Conservation (phyloP, 2,888 invertebrate genomes). For the Criorhina ranunculi region DNA sequence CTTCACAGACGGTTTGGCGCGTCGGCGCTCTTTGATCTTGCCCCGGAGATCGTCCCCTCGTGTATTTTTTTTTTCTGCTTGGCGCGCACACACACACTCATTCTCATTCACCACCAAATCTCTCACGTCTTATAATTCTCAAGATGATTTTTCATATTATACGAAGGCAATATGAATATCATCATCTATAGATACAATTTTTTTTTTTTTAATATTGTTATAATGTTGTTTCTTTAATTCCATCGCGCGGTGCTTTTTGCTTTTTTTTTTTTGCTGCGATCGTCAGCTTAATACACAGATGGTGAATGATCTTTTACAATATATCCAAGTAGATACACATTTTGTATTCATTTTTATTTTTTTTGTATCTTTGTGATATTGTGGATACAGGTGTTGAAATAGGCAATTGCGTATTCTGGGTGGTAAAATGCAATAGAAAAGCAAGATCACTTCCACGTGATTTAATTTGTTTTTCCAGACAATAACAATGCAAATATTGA, state of each 20-base stretch:
- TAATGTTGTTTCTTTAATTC: slow-evolving; percentile 67
- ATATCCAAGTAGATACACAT: slow-evolving; percentile 31
- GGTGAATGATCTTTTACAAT: slow-evolving; percentile 67
- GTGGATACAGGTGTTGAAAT: slow-evolving; percentile 69
- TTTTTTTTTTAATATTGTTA: slow-evolving; percentile 52
- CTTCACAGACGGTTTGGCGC: slow-evolving; percentile 77
- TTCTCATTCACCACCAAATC: slow-evolving; percentile 72
- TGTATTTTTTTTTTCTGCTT: slow-evolving; percentile 38
- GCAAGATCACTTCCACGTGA: slow-evolving; percentile 67
- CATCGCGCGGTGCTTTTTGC: slow-evolving; percentile 46
- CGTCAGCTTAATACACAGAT: slow-evolving; percentile 68
- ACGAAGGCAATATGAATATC: slow-evolving; percentile 69
- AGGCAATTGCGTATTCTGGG: slow-evolving; percentile 70
- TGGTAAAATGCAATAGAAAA: slow-evolving; percentile 50
- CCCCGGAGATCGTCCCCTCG: slow-evolving; percentile 39
- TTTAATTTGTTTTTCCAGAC: slow-evolving; percentile 28
- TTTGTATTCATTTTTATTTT: slow-evolving; percentile 11
- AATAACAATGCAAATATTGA: slow-evolving; percentile 38
- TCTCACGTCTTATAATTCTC: slow-evolving; percentile 75
- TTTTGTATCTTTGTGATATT: slow-evolving; percentile 36
- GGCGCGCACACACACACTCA: slow-evolving; percentile 67
- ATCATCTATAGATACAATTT: slow-evolving; percentile 64
- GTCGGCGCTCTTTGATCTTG: slow-evolving; percentile 75
- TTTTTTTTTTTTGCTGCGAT: slow-evolving; percentile 39
- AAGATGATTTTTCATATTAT: slow-evolving; percentile 74